Conservation (phyloP, 2,888 invertebrate genomes). For the Neria commutata region DNA sequence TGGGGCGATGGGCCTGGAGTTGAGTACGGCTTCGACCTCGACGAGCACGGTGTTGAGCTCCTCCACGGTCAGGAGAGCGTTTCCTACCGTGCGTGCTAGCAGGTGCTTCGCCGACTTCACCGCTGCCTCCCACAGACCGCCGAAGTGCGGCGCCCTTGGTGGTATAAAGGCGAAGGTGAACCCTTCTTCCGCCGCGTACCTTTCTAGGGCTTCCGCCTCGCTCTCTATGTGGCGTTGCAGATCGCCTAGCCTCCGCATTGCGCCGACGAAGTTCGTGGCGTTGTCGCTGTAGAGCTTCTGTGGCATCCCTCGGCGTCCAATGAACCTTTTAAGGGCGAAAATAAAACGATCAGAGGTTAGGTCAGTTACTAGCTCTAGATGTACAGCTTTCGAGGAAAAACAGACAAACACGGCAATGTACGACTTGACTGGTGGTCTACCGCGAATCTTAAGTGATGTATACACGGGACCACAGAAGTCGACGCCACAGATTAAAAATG, state of each 20-base stretch:
- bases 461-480: too few species aligned
- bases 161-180: constrained; percentile 25
- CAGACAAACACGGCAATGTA: constrained; percentile 21
- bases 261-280: constrained; percentile 24
- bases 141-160: constrained; percentile 27
- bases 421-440: constrained; percentile 9
- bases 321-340: constrained; percentile 24
- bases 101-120: constrained; percentile 24
- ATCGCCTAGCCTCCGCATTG: background rate
- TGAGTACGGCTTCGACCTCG: constrained; percentile 32
- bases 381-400: constrained; percentile 22
- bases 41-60: constrained; percentile 23
- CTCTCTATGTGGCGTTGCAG: background rate
- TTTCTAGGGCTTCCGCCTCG: background rate
- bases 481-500: too few species aligned
- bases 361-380: constrained; percentile 21
- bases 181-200: constrained; percentile 11
- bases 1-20: constrained; percentile 30
- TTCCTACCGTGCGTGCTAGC: too few species aligned
- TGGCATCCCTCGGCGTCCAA: constrained; percentile 16
- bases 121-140: constrained; percentile 25
- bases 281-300: constrained; percentile 24
- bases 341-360: constrained; percentile 23
- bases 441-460: constrained; percentile 10
- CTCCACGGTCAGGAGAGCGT: constrained; percentile 22